phyloP scores from a whole-genome alignment of 2,888 invertebrate species.

The Ischnura elegans region DNA sequence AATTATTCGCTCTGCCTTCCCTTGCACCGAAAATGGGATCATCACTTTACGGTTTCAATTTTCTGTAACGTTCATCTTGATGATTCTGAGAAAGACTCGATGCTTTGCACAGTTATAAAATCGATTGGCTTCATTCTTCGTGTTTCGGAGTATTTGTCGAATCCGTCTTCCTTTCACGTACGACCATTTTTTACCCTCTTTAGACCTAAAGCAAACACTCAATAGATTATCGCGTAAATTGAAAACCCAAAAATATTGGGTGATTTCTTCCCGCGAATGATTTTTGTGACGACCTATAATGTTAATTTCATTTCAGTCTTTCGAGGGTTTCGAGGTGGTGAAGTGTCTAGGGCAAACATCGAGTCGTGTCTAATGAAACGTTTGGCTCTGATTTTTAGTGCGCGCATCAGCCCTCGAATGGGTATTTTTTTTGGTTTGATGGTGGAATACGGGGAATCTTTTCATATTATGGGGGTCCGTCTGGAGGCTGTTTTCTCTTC shows the following conservation, averaged over 20 bases:
- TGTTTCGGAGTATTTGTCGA: neutral
- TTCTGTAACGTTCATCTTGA: too few relatives aligned
- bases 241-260: neutral
- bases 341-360: neutral
- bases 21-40: too few relatives aligned
- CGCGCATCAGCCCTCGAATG: neutral
- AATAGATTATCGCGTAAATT: neutral
- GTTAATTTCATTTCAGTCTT: neutral
- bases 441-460: neutral
- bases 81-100: too few relatives aligned
- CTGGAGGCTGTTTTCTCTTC: conserved; percentile 6
- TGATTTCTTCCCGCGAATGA: neutral
- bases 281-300: neutral
- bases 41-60: too few relatives aligned
- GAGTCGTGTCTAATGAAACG: neutral
- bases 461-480: neutral
- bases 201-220: neutral
- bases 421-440: neutral
- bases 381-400: neutral
- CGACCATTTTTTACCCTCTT: neutral
- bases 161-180: neutral
- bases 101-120: too few relatives aligned
- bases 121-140: neutral
- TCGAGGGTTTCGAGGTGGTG: neutral
- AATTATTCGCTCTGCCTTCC: too few relatives aligned